Percentiles rank a stretch among this genome's conserved stretches.
These are phyloP conservation scores for Rhinoderma darwinii DNA, from an alignment of 2,113 vertebrate genomes.

Conservation along the genomic window DNA sequence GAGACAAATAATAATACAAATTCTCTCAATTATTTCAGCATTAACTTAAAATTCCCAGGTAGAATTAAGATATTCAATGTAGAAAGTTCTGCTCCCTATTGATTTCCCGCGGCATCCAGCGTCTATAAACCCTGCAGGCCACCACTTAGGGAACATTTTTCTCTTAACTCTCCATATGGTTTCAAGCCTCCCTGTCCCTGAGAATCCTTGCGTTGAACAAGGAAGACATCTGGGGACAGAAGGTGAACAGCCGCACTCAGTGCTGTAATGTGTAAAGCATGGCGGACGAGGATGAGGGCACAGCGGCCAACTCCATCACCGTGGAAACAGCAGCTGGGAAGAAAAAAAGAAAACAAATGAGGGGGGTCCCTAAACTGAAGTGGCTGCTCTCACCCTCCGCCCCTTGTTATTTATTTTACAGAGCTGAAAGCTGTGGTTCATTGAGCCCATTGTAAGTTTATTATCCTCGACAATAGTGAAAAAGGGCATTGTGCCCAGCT, in stretches of 20 bases:
- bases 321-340: slow-evolving; percentile 67
- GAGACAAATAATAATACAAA: not conserved
- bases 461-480: slow-evolving; percentile 48
- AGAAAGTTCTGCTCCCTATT: not conserved
- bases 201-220: slow-evolving; percentile 67
- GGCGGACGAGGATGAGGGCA: slow-evolving; percentile 66
- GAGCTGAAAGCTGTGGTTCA: slow-evolving; percentile 3
- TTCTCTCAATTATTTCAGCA: not conserved
- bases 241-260: slow-evolving; percentile 65
- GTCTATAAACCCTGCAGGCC: not conserved
- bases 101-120: slow-evolving; percentile 10
- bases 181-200: slow-evolving; percentile 69
- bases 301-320: slow-evolving; percentile 66
- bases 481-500: slow-evolving; percentile 61
- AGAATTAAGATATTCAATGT: not conserved
- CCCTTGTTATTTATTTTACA: slow-evolving; percentile 51
- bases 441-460: slow-evolving; percentile 61
- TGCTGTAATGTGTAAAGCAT: slow-evolving; percentile 64
- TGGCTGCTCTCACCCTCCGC: slow-evolving; percentile 56
- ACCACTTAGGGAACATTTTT: slow-evolving; percentile 62
- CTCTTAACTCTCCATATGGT: slow-evolving; percentile 79
- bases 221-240: slow-evolving; percentile 82
- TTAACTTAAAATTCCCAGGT: not conserved
- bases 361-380: slow-evolving; percentile 48
- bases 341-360: slow-evolving; percentile 58